A percentile compares a stretch with the other conserved stretches of the same genome.
These are phyloP conservation scores for Sclerurus mexicanus DNA, from an alignment of 2,113 vertebrate genomes.

Conservation along the genomic window DNA sequence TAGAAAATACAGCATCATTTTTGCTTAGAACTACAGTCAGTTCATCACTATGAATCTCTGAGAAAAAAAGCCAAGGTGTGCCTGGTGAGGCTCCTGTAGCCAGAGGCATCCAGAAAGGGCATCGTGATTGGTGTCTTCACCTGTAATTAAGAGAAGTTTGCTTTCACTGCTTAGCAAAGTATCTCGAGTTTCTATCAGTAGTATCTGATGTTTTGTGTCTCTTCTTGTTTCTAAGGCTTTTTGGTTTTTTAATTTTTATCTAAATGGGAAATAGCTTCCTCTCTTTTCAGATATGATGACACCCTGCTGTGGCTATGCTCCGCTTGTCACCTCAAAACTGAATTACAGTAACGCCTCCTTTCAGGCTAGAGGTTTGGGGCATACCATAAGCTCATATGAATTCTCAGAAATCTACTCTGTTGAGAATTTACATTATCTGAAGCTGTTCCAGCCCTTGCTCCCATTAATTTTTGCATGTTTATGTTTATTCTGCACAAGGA, in stretches of 20 bases:
- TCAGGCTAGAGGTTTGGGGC: background rate
- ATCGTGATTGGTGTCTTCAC: background rate
- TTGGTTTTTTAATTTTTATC: background rate
- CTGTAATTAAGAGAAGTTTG: background rate
- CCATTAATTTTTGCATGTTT: background rate
- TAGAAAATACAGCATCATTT: background rate
- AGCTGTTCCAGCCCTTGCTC: background rate
- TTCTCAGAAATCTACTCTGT: background rate
- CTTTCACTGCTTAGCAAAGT: background rate
- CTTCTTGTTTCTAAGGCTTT: background rate
- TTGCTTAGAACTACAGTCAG: background rate
- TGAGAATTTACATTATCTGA: background rate
- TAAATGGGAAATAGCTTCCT: background rate
- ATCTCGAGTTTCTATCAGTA: background rate
- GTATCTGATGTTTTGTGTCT: background rate
- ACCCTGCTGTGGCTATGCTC: background rate
- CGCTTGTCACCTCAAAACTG: background rate
- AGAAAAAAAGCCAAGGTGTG: background rate
- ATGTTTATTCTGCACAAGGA: fast-evolving
- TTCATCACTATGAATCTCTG: background rate
- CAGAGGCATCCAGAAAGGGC: background rate
- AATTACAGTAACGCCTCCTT: background rate
- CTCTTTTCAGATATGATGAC: background rate
- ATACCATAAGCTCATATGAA: background rate
- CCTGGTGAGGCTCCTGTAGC: background rate